Percentiles rank a stretch among this genome's conserved stretches.
Conservation (phyloP, 2,888 invertebrate species). For the Saturnia pavonia region DNA sequence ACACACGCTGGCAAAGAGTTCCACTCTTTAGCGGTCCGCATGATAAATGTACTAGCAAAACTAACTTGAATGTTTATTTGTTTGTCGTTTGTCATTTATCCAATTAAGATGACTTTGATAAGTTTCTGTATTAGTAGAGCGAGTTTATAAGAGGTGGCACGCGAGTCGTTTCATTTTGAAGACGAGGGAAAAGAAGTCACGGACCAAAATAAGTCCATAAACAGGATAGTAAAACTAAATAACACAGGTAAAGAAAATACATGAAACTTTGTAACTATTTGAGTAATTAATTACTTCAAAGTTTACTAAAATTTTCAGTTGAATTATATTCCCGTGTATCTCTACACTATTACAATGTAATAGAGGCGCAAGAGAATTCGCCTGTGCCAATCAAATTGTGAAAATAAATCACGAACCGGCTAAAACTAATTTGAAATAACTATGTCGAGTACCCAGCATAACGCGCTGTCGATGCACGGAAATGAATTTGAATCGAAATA, state of each 20-base stretch:
- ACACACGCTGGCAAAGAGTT: no score
- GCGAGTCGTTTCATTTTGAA: no score
- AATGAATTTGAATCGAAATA: slow-evolving; percentile 73
- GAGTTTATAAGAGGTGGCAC: no score
- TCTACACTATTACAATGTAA: neutral
- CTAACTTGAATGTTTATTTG: no score
- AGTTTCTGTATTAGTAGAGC: no score
- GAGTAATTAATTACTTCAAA: neutral
- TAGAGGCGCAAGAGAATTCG: neutral
- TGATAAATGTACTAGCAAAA: no score
- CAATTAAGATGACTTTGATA: no score
- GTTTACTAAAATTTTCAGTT: neutral
- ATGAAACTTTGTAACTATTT: neutral
- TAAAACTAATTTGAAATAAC: neutral
- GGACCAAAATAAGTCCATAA: neutral
- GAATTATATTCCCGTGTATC: neutral
- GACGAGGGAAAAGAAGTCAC: no score
- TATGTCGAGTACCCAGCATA: neutral
- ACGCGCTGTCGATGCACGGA: slow-evolving; percentile 44
- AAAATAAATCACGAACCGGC: neutral
- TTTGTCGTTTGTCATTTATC: no score
- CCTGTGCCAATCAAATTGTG: neutral
- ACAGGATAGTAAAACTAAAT: neutral
- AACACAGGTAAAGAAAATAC: neutral
- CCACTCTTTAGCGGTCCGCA: no score